Base-by-base conservation (phyloP, 2,888 invertebrate genomes). In the Noctua janthina region DNA sequence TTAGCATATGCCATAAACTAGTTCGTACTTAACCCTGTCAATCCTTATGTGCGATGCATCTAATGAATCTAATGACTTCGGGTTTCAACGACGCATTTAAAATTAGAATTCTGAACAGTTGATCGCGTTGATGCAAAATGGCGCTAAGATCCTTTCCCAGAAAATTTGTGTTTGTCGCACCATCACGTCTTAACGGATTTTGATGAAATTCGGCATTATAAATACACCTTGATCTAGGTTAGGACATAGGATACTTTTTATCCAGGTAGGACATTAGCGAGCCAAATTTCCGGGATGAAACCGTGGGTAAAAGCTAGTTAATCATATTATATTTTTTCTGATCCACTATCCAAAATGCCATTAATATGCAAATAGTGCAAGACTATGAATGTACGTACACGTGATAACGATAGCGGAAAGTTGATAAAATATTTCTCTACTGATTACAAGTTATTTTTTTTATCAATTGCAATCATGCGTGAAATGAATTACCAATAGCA, bases 71-170 rank as follows among this genome's bases (percentile, higher is more conserved):
- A 72, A 83, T 69, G 66, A 73, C 64, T 69, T 66, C 35, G 15
- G 54, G 4, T 43, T 54, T 59, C 51, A 68, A 85, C 74, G 43
- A 59, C 72, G 75, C 75, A 76, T 76, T 86, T 78, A 78, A 82
- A 86, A 82, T 82, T 84, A 78, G 73, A 86, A 85, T 85, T 78
- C 83, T 66, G 51, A 35, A 74, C 66, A 49, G 54, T 70, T 76
- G 23, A 74, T 64, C 62, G 54, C 43, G 46, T 56, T 1, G 2
- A 56, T 23, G 23, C 64, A 78, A 82, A 85, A 82, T 69, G 69
- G 72, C 68, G 77, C 13, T 20, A 46, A 71, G n/a, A 35, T 62
- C 17, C 10, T 20, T 64, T 17, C 4, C 8, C 8, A 17, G 64
- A 68, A 67, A 43, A n/a, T 46, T 0, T 0, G 68, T 17, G 6